Evolutionary conservation across 2,113 vertebrate genomes (phyloP).

Genomic region (Lates calcarifer): DNA sequence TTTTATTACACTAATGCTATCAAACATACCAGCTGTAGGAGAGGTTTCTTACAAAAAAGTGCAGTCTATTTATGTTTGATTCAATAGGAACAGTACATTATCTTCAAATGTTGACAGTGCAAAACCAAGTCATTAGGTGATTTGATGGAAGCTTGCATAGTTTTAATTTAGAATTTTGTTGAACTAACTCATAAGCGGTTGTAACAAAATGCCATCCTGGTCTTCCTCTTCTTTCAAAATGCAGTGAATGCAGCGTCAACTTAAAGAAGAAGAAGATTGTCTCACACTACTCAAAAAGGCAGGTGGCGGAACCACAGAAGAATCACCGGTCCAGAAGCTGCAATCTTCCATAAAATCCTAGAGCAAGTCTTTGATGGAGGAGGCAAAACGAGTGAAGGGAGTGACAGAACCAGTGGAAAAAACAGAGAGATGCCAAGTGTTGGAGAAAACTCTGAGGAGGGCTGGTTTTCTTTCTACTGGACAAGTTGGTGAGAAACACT

Average conservation of each 20-base stretch:
- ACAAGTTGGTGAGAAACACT: neutral
- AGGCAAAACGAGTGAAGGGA: constrained; percentile 10
- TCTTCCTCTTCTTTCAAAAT: constrained; percentile 20
- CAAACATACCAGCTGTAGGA: neutral
- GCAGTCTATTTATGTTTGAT: neutral
- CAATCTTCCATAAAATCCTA: constrained; percentile 29
- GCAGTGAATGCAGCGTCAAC: constrained; percentile 21
- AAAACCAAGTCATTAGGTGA: neutral
- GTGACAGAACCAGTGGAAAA: constrained; percentile 32
- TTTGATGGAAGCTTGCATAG: neutral
- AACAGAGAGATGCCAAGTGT: neutral
- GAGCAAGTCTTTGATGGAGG: constrained; percentile 9
- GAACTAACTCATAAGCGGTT: neutral
- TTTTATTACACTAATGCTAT: neutral
- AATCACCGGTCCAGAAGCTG: constrained; percentile 16
- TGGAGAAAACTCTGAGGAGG: constrained; percentile 1
- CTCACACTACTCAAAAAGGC: constrained; percentile 39
- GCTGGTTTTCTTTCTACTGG: neutral
- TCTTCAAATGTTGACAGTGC: neutral
- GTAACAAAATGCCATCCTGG: neutral
- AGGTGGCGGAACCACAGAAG: constrained; percentile 41
- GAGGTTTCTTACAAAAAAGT: neutral
- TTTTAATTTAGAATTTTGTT: neutral
- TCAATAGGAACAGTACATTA: neutral
- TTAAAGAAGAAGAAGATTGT: constrained; percentile 26